A percentile compares a stretch with the other conserved stretches of the same genome.
Evolutionary conservation across 2,888 invertebrate genomes (phyloP).

Genomic region (Scaeva pyrastri): DNA sequence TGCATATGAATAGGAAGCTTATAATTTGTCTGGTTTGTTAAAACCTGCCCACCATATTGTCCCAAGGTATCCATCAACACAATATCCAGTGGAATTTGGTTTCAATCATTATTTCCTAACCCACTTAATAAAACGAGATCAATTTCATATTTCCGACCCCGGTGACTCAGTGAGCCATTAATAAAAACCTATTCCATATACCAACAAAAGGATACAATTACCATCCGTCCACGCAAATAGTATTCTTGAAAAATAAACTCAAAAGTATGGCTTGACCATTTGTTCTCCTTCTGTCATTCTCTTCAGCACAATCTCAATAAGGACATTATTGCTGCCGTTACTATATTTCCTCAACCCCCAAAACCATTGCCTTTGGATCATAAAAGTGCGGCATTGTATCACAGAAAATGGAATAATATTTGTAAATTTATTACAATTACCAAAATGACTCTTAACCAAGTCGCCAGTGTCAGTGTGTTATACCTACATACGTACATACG

Average conservation of each 20-base stretch:
- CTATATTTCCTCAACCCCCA: conserved; percentile 25
- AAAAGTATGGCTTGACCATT: conserved; percentile 25
- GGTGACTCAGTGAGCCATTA: conserved; percentile 47
- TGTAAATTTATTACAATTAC: conserved; percentile 68
- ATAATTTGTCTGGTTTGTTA: not conserved
- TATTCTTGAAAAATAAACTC: conserved; percentile 5
- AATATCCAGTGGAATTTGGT: not conserved
- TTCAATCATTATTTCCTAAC: conserved; percentile 21
- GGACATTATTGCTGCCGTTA: conserved; percentile 36
- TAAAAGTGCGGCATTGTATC: conserved; percentile 19
- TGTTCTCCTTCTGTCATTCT: conserved; percentile 36
- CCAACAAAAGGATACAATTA: conserved; percentile 55
- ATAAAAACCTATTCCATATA: conserved; percentile 5
- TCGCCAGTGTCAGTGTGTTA: conserved; percentile 6
- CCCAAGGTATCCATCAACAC: not conserved
- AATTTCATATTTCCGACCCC: conserved; percentile 9
- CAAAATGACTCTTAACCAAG: conserved; percentile 52
- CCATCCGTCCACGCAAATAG: conserved; percentile 50
- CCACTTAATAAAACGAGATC: conserved; percentile 22
- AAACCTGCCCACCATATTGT: conserved; percentile 8
- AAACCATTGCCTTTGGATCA: not conserved
- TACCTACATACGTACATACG: not conserved
- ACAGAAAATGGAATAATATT: conserved; percentile 51
- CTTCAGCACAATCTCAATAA: conserved; percentile 46
- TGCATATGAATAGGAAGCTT: no score